Evolutionary conservation across 2,888 invertebrate genomes (phyloP).

Genomic region (Meta bourneti): DNA sequence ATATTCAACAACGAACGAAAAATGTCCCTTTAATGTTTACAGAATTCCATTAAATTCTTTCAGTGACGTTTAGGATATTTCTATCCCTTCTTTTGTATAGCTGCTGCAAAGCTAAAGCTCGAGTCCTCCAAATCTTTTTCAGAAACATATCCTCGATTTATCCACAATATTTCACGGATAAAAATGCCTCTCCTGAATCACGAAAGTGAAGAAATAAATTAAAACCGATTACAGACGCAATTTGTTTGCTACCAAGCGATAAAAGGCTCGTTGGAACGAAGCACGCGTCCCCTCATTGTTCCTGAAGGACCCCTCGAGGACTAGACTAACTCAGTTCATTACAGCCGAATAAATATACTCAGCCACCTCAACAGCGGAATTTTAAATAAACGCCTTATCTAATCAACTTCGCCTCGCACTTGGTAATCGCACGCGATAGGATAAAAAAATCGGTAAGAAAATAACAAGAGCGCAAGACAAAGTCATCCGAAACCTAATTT

Average conservation of each 20-base stretch:
- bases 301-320: neutral
- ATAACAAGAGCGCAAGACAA: neutral
- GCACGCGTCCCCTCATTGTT: neutral
- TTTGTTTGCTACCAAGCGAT: slow-evolving; percentile 3
- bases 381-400: slow-evolving; percentile 21
- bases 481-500: slow-evolving; percentile 37
- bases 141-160: too few relatives aligned
- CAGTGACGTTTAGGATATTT: too few relatives aligned
- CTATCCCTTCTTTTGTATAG: too few relatives aligned
- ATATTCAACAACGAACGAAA: too few relatives aligned
- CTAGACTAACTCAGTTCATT: neutral
- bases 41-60: too few relatives aligned
- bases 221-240: neutral
- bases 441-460: neutral
- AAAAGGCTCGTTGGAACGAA: slow-evolving; percentile 15
- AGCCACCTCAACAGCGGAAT: slow-evolving; percentile 1
- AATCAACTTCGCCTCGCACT: slow-evolving; percentile 1
- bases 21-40: too few relatives aligned
- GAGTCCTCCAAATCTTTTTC: too few relatives aligned
- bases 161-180: too few relatives aligned
- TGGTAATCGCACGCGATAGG: neutral
- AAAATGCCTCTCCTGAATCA: neutral
- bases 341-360: neutral
- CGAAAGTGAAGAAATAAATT: neutral
- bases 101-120: too few relatives aligned